Percentiles rank a stretch among this genome's conserved stretches.
Conservation (phyloP, 2,888 invertebrate species). For the Eudemis profundana region DNA sequence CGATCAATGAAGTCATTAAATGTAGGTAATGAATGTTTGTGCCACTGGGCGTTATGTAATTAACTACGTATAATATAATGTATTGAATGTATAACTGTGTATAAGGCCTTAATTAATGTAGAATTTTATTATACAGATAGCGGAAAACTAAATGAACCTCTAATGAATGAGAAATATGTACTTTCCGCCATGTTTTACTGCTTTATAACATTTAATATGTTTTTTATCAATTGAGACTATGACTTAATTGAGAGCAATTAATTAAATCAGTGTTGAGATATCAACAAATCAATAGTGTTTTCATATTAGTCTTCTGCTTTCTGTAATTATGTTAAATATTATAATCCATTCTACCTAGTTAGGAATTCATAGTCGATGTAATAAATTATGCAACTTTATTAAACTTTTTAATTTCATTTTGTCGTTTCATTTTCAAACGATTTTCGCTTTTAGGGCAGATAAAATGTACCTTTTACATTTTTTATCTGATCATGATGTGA, state of each 20-base stretch:
- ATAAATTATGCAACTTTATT: conserved; percentile 44
- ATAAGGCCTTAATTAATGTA: conserved; percentile 58
- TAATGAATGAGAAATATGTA: no score
- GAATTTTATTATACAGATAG: conserved; percentile 46
- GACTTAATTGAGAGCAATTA: no score
- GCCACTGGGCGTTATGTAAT: neutral
- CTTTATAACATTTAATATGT: no score
- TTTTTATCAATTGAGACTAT: no score
- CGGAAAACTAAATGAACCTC: neutral
- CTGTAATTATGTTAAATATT: conserved; percentile 42
- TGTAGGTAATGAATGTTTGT: neutral
- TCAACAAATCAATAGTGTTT: no score
- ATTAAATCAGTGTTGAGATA: no score
- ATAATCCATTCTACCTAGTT: conserved; percentile 57
- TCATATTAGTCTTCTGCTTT: conserved; percentile 1
- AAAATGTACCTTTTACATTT: no score
- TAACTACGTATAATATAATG: conserved; percentile 7
- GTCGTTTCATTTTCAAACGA: conserved; percentile 9
- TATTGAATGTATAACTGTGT: conserved; percentile 48
- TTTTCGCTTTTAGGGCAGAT: no score
- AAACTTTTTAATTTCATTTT: conserved; percentile 30
- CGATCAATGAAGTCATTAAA: no score
- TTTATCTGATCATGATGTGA: no score
- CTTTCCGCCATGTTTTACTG: no score
- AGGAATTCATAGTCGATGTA: conserved; percentile 55